phyloP scores from a whole-genome alignment of 2,888 invertebrate genomes.

The Magallana nippona region DNA sequence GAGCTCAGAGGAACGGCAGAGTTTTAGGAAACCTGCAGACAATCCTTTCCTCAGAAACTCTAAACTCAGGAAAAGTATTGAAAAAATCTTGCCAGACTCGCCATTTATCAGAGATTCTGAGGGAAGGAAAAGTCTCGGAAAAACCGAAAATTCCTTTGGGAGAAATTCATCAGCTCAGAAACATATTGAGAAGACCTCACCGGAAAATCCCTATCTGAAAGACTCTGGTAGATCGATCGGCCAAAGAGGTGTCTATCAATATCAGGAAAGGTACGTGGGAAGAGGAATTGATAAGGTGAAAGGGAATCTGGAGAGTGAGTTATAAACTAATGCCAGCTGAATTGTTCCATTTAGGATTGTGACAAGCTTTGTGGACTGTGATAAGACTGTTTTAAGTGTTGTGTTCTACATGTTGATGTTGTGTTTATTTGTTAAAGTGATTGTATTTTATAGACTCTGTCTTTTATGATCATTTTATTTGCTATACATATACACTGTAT shows the following conservation, averaged over 20 bases:
- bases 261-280: neutral
- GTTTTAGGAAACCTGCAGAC: neutral
- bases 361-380: neutral
- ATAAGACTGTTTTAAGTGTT: neutral
- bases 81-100: conserved; percentile 31
- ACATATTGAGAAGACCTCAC: neutral
- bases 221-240: neutral
- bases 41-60: conserved; percentile 30
- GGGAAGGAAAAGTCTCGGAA: conserved; percentile 28
- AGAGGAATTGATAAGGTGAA: neutral
- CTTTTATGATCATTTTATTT: no score
- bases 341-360: neutral
- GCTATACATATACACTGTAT: no score
- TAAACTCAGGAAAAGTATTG: conserved; percentile 33
- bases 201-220: neutral
- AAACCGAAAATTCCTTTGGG: neutral
- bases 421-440: neutral
- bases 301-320: neutral
- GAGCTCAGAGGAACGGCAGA: neutral
- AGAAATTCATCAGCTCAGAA: neutral
- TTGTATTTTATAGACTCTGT: no score
- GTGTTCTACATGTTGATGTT: neutral
- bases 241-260: neutral
- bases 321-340: neutral
- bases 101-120: conserved; percentile 12